These are phyloP conservation scores for Leucozona laternaria DNA, from an alignment of 2,888 invertebrate genomes.

Conservation along the genomic window DNA sequence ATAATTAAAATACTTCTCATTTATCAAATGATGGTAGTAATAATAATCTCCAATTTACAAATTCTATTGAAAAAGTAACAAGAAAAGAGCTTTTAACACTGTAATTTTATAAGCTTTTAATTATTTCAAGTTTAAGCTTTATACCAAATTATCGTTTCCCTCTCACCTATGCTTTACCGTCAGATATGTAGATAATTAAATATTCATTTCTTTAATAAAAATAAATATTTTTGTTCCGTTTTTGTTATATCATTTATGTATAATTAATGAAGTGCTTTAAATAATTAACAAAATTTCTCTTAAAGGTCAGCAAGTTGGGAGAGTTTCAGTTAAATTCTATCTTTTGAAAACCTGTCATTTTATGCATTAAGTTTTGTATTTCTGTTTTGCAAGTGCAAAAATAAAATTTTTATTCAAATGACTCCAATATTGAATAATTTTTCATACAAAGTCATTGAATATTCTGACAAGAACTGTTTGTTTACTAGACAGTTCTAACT, in stretches of 20 bases:
- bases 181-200: background rate
- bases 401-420: no score
- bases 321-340: background rate
- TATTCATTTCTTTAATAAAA: background rate
- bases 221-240: background rate
- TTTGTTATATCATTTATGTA: conserved; percentile 3
- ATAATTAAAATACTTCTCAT: background rate
- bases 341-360: background rate
- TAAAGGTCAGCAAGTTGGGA: background rate
- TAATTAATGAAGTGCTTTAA: conserved; percentile 4
- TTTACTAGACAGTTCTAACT: no score
- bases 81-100: conserved; percentile 21
- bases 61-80: background rate
- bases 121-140: background rate
- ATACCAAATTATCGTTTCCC: background rate
- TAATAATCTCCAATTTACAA: background rate
- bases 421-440: no score
- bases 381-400: no score
- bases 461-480: no score
- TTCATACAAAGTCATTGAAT: no score
- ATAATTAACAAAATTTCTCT: background rate
- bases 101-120: background rate
- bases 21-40: background rate
- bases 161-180: background rate
- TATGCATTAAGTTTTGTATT: no score